Base-by-base conservation (phyloP, 1,140 invertebrate species). In the Tetranychus cinnabarinus region DNA sequence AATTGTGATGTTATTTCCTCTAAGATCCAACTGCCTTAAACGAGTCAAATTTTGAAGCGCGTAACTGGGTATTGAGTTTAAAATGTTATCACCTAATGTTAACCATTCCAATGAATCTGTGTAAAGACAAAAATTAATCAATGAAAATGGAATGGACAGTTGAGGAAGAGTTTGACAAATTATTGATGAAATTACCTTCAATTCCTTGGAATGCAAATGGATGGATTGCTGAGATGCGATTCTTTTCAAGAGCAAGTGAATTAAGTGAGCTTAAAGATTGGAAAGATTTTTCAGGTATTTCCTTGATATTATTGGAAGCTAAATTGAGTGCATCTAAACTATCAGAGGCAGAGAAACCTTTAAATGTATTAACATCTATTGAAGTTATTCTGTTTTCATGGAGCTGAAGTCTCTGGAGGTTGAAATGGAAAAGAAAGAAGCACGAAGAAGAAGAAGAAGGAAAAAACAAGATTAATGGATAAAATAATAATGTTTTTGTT, bases 41-140 rank as follows among this genome's bases (percentile, higher is more conserved):
- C 85, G 79, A 71, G 88, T 85, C 46, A 92, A 71, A 1, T 82
- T 78, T 61, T 82, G 78, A 47, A 92, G 72, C 1, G 86, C 83
- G 54, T 84, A 81, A 37, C 83, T 84, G 3, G 86, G 86, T 66
- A 90, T 83, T 31, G 80, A 73, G 67, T 85, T 81, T 33, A 90
- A 77, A 67, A 85, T 83, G 69, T 90, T 90, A 69, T 88, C 84
- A 4, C 85, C 86, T 55, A 90, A 72, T 63, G 85, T 80, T 10
- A 90, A 73, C 72, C 89, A 92, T 70, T 90, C 86, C 31, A 92
- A 76, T 69, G 86, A 85, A 68, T 84, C 85, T 88, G 75, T 13
- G 63, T 5, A 42, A 42, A 42, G 39, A 54, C 36, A 7, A 39
- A 45, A 39, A 63, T n/a, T 55, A 33, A 3, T n/a, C 31, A 60